Base-by-base conservation (phyloP, 2,113 vertebrate species). In the Beaufortia kweichowensis region DNA sequence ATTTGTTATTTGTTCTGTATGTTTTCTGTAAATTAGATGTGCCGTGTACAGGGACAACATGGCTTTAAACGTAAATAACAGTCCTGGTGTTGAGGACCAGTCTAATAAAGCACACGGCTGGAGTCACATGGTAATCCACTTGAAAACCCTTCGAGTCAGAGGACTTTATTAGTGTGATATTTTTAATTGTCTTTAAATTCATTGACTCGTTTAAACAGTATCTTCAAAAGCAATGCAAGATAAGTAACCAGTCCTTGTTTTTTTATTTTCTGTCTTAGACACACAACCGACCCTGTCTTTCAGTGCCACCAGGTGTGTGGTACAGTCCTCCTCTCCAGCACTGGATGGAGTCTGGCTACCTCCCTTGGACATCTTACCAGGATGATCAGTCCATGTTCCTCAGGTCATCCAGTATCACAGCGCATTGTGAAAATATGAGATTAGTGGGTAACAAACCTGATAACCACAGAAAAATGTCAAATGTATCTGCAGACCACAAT, bases 301-400 rank as follows among this genome's bases (percentile, higher is more conserved):
- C 55, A 12, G 23, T 56, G 39, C 56, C 26, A 6, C 46, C 64
- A 21, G 23, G 6, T 50, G 15, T 63, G 57, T 73, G 59, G 43
- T 64, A 50, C 65, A 64, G 28, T 65, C 48, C 69, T n/a, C 28
- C 72, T 15, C 7, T 71, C 7, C 67, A 78, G 43, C 55, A 39
- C 11, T 82, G 80, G 72, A 24, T 46, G 24, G 11, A 39, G 3
- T 53, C 48, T 59, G 77, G 82, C 26, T 61, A 24, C 26, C 55
- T n/a, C 24, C 35, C 77, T 9, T 60, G 50, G 62, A 29, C 53
- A 3, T 48, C 57, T 19, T 39, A 12, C 12, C 29, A 21, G 55
- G 15, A 48, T 15, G 26, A 41, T 3, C 31, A 67, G 43, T 21
- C n/a, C 9, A 15, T 14, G n/a, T 28, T 55, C 28, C 26, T 62